A percentile compares a stretch with the other conserved stretches of the same genome.
Evolutionary conservation across 1,140 invertebrate genomes (phyloP).

Genomic region (Drosophila ficusphila): DNA sequence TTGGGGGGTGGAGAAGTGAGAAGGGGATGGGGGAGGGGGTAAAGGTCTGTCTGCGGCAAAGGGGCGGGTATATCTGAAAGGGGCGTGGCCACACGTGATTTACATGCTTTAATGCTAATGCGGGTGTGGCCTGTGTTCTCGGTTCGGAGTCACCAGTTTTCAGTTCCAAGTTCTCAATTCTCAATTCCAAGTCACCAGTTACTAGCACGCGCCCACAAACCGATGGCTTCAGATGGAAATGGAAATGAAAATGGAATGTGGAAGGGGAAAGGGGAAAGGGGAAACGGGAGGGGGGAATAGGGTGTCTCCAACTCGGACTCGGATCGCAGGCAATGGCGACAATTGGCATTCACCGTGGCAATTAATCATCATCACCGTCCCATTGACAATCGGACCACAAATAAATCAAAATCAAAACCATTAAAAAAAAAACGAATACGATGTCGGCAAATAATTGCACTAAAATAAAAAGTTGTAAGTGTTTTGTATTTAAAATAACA

Average conservation of each 20-base stretch:
- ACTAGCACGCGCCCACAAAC: slow-evolving; percentile 61
- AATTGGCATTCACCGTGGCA: slow-evolving; percentile 76
- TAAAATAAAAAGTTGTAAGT: not conserved
- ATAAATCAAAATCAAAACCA: slow-evolving; percentile 77
- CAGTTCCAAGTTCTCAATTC: too few species aligned
- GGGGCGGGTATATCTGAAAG: not conserved
- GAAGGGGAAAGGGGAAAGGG: not conserved
- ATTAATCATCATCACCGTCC: slow-evolving; percentile 79
- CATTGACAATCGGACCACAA: slow-evolving; percentile 76
- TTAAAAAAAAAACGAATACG: slow-evolving; percentile 43
- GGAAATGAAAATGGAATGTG: not conserved
- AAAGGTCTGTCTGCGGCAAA: too few species aligned
- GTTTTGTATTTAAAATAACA: not conserved
- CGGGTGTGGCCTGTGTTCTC: slow-evolving; percentile 53
- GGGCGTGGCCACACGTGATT: slow-evolving; percentile 31
- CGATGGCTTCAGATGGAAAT: not conserved
- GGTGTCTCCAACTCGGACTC: too few species aligned
- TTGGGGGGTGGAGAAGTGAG: not conserved
- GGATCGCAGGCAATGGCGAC: slow-evolving; percentile 38
- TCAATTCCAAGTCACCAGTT: not conserved
- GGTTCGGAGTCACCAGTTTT: slow-evolving; percentile 2
- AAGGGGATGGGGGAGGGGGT: not conserved
- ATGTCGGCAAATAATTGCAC: slow-evolving; percentile 13
- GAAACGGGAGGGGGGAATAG: not conserved
- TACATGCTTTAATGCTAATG: slow-evolving; percentile 56